These are phyloP conservation scores for Archips crataeganus DNA, from an alignment of 2,888 invertebrate genomes.

Conservation along the genomic window DNA sequence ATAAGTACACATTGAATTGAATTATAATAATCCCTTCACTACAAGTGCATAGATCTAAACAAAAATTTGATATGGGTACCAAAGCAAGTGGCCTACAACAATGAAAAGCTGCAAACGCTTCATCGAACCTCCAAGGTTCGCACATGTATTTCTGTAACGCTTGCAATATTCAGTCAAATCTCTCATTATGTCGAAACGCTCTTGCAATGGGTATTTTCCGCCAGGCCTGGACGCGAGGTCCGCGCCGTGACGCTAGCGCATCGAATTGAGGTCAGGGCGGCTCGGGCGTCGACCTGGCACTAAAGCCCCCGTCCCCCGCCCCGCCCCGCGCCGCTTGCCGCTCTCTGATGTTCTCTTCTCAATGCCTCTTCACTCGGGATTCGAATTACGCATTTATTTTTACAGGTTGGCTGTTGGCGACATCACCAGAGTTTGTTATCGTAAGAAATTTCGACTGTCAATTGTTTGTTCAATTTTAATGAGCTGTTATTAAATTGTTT, in stretches of 20 bases:
- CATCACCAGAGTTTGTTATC: background rate
- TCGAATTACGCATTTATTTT: constrained; percentile 38
- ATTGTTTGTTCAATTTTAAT: background rate
- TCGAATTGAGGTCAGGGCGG: constrained; percentile 84
- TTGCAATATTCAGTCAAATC: constrained; percentile 41
- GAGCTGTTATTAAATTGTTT: background rate
- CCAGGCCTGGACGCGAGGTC: constrained; percentile 80
- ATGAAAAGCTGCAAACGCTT: background rate
- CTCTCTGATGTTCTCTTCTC: constrained; percentile 52
- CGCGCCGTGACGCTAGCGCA: constrained; percentile 83
- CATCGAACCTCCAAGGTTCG: background rate
- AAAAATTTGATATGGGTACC: background rate
- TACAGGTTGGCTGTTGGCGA: constrained; percentile 24
- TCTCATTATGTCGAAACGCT: constrained; percentile 56
- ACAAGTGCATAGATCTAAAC: background rate
- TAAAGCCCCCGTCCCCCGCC: constrained; percentile 48
- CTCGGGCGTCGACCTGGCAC: constrained; percentile 83
- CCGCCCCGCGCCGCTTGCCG: constrained; percentile 49
- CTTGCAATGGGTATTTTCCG: constrained; percentile 78
- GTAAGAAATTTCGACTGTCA: background rate
- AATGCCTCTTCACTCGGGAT: constrained; percentile 41
- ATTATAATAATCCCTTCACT: background rate
- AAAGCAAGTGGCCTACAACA: too few relatives aligned
- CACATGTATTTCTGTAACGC: constrained; percentile 32
- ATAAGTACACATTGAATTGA: background rate